Evolutionary conservation across 2,888 invertebrate species (phyloP), one percentile per base, ranked within the genome.

Genomic region (Rotaria socialis): DNA sequence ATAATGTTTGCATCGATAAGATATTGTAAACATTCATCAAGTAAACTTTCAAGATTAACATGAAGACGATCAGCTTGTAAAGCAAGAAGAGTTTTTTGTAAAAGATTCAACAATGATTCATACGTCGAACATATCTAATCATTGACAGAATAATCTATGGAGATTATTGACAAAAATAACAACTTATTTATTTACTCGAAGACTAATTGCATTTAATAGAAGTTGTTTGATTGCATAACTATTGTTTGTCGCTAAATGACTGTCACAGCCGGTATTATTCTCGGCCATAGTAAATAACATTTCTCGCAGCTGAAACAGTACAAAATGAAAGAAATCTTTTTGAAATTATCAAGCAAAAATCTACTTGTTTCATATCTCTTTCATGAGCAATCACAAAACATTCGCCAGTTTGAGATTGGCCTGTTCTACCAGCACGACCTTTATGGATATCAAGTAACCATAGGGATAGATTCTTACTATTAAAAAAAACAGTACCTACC

Each of bases 401-500:
- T 67, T 67, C 67, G 7, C 67, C 67, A 27, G 35, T 67, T 67
- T 67, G 67, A 35, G 67, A 67, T 35, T 85, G 85, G 27, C 86
- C 86, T 11, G 86, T 85, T 85, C 86, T 41, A 27, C 86, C 86
- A 35, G 86, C 86, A 47, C 86, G 67, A 24, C 86, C 86, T 41
- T 67, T 27, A 5, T 6, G 16, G 24, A 24, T 2, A 35, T 35
- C 35, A 67, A 67, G 19, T 19, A 16, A 10, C 16, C 19, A 27
- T 14, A 27, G n/a, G 2, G 8, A 27, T 11, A n/a, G 7, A 19
- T 5, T 2, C 11, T 60, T 60, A 7, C 14, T 60, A 22, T 55
- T 55, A 5, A 4, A 22, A 55, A 55, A 22, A 52, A 1, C 2
- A 6, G n/a, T 97, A 97, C 86, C 97, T 92, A 2, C 97, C 97